Evolutionary conservation across 2,888 invertebrate species (phyloP), one percentile per base, ranked within the genome.

Genomic region (Andrena hattorfiana): DNA sequence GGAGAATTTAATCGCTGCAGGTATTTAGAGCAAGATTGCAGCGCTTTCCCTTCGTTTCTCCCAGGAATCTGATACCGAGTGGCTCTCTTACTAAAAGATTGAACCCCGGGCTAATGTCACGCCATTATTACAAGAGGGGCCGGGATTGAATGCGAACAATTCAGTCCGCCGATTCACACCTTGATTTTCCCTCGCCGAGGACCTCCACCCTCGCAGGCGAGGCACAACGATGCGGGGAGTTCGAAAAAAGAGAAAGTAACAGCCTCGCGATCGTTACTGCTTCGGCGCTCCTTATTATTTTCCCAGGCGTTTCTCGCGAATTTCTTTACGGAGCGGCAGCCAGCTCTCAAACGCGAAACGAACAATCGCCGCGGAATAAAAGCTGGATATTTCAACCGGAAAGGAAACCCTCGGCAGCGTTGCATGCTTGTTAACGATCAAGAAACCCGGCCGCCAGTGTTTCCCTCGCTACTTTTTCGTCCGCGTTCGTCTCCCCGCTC

Each of bases 351-450:
- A 80, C 80, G 62, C 67, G 80, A 67, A 54, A 62, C 70, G 77
- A 80, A 80, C 77, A 63, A 72, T 77, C 71, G 71, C 30, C 32
- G 48, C 13, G 71, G 68, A 72, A 68, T 62, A 72, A 72, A 81
- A 72, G 32, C 67, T 26, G 54, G 67, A 72, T 67, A 68, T 72
- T 81, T 77, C 80, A 42, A 71, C 60, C 70, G 71, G 56, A 81
- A 72, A n/a, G 67, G 71, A 77, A 81, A 67, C 67, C 67, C 20
- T 23, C 62, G 20, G 23, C 70, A 48, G n/a, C 48, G 59, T 72
- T 68, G 56, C 67, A 62, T 56, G 80, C 71, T 77, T 68, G 81
- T 81, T 81, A 81, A 67, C 72, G 77, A 81, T 77, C 81, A 42
- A 49, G 81, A 72, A 77, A 72, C 63, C 77, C 62, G 23, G 68